Evolutionary conservation across 2,888 invertebrate genomes (phyloP), one percentile per base, ranked within the genome.

Genomic region (Trissonchulus sp.): DNA sequence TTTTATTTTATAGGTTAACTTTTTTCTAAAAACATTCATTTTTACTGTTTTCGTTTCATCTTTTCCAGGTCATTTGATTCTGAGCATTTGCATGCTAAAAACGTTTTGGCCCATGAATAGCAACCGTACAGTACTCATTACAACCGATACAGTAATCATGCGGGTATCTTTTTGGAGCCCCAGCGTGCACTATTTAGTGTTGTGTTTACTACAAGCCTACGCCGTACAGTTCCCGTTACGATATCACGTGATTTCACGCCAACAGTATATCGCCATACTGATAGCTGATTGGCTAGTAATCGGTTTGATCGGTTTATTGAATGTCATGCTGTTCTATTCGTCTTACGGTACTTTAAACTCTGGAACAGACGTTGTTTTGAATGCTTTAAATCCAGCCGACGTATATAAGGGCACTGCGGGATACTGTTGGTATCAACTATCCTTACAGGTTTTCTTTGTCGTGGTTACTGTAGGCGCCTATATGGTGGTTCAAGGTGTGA

Each of bases 61-160:
- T n/a, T n/a, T n/a, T n/a, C n/a, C n/a, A n/a, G n/a, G n/a, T n/a
- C n/a, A n/a, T n/a, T n/a, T n/a, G n/a, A n/a, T n/a, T n/a, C n/a
- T n/a, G n/a, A n/a, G n/a, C n/a, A n/a, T n/a, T n/a, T n/a, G n/a
- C n/a, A n/a, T n/a, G n/a, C n/a, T n/a, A n/a, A n/a, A n/a, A n/a
- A n/a, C n/a, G n/a, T n/a, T n/a, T n/a, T n/a, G n/a, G n/a, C n/a
- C n/a, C n/a, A n/a, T n/a, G n/a, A n/a, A n/a, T n/a, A n/a, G n/a
- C n/a, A 48, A 48, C 48, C 8, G 48, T 48, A 48, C 48, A 8
- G 23, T 8, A 8, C 8, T 48, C 48, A 48, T 48, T 23, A 15
- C 48, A 48, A 48, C 48, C 48, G 48, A 48, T 48, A 48, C 48
- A 23, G 48, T 48, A 48, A 48, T 48, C 48, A 48, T 48, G 48